These are phyloP conservation scores for Aphaenogaster floridana DNA, from an alignment of 1,140 invertebrate species.

Conservation along the genomic window DNA sequence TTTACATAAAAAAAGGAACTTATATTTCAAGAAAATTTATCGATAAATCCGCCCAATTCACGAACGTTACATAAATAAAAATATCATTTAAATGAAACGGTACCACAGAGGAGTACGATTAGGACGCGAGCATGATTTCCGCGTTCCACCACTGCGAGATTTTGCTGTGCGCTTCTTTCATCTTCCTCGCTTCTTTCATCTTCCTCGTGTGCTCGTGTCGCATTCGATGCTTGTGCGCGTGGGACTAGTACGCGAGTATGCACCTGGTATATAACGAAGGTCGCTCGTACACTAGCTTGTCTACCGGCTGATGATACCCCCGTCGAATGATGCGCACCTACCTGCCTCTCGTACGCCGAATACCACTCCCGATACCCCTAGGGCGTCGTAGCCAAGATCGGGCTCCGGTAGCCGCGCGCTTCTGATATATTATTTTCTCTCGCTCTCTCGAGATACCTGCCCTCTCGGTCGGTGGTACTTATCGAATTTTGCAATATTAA, in stretches of 20 bases:
- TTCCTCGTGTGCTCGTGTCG: background rate
- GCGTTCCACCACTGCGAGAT: background rate
- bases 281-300: constrained; percentile 49
- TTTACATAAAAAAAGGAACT: background rate
- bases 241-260: constrained; percentile 39
- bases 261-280: constrained; percentile 55
- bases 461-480: constrained; percentile 34
- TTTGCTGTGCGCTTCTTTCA: background rate
- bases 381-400: constrained; percentile 44
- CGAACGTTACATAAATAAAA: background rate
- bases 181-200: constrained; percentile 13
- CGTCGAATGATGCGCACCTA: constrained; percentile 50
- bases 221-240: constrained; percentile 46
- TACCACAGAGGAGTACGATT: background rate
- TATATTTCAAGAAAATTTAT: background rate
- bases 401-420: constrained; percentile 63
- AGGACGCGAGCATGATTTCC: background rate
- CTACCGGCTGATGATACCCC: constrained; percentile 59
- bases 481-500: constrained; percentile 54
- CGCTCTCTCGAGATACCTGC: background rate
- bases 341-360: constrained; percentile 43
- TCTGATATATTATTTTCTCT: constrained; percentile 68
- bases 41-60: background rate
- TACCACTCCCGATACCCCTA: constrained; percentile 18
- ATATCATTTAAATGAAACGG: background rate